Evolutionary conservation across 2,113 vertebrate genomes (phyloP).

Genomic region (Phalacrocorax aristotelis): DNA sequence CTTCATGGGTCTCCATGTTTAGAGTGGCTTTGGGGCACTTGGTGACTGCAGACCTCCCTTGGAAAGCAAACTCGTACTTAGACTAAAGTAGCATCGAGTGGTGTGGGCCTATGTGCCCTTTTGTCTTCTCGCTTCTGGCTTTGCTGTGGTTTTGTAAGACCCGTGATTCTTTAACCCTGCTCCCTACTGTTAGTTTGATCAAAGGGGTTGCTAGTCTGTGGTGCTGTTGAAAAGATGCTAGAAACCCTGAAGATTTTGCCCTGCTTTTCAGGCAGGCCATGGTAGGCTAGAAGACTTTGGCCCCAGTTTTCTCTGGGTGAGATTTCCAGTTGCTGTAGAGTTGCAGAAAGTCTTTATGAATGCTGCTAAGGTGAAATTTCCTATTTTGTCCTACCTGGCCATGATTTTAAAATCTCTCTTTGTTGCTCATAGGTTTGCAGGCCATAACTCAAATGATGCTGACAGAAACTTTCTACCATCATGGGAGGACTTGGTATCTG

Average conservation of each 20-base stretch:
- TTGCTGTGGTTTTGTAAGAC: neutral
- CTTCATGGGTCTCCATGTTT: neutral
- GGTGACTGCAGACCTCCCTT: neutral
- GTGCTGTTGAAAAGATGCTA: neutral
- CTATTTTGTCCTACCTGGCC: neutral
- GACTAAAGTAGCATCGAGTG: neutral
- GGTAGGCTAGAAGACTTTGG: neutral
- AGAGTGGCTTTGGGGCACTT: neutral
- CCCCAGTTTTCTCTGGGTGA: neutral
- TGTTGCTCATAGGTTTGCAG: neutral
- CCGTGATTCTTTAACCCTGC: rapidly evolving
- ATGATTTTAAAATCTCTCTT: neutral
- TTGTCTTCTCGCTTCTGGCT: neutral
- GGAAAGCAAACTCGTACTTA: neutral
- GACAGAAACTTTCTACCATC: neutral
- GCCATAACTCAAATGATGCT: neutral
- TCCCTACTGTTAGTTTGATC: neutral
- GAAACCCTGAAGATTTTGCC: neutral
- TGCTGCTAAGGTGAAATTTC: neutral
- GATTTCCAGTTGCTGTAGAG: neutral
- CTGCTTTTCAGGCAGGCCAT: neutral
- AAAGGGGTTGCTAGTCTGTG: neutral
- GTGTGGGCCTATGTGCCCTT: rapidly evolving
- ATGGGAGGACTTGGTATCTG: neutral
- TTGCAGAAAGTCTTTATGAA: neutral